Percentiles rank a stretch among this genome's conserved stretches.
phyloP scores from a whole-genome alignment of 2,888 invertebrate species.

The Macrosiphum euphorbiae region DNA sequence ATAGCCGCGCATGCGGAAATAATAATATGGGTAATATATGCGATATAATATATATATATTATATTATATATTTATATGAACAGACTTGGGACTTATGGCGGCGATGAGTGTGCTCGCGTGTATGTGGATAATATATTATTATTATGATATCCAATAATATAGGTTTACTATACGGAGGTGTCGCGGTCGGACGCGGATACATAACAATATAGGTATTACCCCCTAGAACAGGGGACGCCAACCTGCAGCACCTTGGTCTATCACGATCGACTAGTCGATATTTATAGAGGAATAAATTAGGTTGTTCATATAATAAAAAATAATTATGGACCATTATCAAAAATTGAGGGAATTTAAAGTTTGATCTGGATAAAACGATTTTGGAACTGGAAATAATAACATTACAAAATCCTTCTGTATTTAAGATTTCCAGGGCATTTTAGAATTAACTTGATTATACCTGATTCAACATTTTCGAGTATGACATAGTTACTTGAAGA shows the following conservation, averaged over 20 bases:
- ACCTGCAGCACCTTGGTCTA: neutral
- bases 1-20: neutral
- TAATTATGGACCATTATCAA: neutral
- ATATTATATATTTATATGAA: neutral
- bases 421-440: neutral
- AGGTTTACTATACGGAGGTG: neutral
- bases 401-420: neutral
- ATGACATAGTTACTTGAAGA: too few relatives aligned
- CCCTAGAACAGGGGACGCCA: neutral
- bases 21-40: neutral
- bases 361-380: neutral
- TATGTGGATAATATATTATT: neutral
- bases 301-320: neutral
- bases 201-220: neutral
- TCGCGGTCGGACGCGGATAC: neutral
- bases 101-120: neutral
- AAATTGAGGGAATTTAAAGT: neutral
- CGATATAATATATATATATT: neutral
- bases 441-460: neutral
- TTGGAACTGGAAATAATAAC: neutral
- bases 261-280: neutral
- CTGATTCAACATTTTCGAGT: neutral
- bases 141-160: neutral
- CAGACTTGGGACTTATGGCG: neutral
- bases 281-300: neutral